phyloP scores from a whole-genome alignment of 2,113 vertebrate species.

The Cercopithecus mona region DNA sequence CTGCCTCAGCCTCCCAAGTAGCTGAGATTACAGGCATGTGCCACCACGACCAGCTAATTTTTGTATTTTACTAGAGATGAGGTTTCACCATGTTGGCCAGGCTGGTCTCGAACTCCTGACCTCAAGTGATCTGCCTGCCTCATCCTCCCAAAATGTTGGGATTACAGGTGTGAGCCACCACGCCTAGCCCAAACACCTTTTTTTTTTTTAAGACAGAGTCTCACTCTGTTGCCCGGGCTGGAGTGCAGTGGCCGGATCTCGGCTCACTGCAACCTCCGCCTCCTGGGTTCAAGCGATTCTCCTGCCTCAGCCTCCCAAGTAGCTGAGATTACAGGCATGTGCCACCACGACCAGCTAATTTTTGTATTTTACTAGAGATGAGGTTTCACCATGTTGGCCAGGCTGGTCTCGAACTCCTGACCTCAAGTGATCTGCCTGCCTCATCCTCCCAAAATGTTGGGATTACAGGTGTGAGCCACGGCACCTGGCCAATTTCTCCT shows the following conservation, averaged over 20 bases:
- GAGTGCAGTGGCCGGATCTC: neutral
- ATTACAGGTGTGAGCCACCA: neutral
- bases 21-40: neutral
- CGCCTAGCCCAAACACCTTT: too few species aligned
- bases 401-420: neutral
- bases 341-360: neutral
- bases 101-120: neutral
- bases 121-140: neutral
- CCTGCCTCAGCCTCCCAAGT: neutral
- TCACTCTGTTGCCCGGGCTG: too few species aligned
- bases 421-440: neutral
- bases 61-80: neutral
- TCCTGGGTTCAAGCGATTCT: neutral
- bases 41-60: neutral
- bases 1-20: neutral
- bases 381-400: neutral
- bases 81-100: neutral
- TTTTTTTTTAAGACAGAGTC: too few species aligned
- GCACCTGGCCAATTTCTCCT: neutral
- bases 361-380: neutral
- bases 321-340: neutral
- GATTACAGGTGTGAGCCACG: neutral
- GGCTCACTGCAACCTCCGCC: neutral
- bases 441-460: neutral
- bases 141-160: neutral